Evolutionary conservation across 1,140 invertebrate genomes (phyloP).

Genomic region (Anagrus nilaparvatae): DNA sequence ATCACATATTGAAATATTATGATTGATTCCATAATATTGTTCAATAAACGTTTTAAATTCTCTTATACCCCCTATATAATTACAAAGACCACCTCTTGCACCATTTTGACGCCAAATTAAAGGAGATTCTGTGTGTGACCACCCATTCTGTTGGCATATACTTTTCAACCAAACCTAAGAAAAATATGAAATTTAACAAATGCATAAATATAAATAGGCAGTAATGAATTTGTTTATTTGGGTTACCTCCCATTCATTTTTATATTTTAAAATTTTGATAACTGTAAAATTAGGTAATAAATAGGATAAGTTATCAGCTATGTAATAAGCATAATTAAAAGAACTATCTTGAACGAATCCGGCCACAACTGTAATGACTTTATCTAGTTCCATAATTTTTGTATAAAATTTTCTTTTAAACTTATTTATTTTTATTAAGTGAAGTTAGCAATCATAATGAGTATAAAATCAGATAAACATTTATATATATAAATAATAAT

Average conservation of each 20-base stretch:
- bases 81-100: background rate
- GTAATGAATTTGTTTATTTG: background rate
- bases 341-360: constrained; percentile 11
- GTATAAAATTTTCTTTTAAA: too few species aligned
- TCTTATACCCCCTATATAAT: constrained; percentile 15
- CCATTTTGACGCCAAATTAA: constrained; percentile 21
- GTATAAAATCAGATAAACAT: too few species aligned
- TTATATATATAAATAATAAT: too few species aligned
- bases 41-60: constrained; percentile 19
- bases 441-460: too few species aligned
- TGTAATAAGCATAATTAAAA: constrained; percentile 18
- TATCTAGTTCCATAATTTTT: constrained; percentile 1
- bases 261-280: constrained; percentile 13
- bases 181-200: background rate
- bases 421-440: too few species aligned
- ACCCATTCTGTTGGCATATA: constrained; percentile 13
- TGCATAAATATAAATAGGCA: background rate
- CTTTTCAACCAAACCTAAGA: constrained; percentile 18
- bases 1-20: constrained; percentile 12
- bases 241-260: constrained; percentile 19
- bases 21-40: constrained; percentile 17
- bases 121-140: constrained; percentile 18
- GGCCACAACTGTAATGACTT: constrained; percentile 11
- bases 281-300: constrained; percentile 17
- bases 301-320: constrained; percentile 15